A percentile compares a stretch with the other conserved stretches of the same genome.
These are phyloP conservation scores for Stegana nigrithorax DNA, from an alignment of 2,888 invertebrate species.

Conservation along the genomic window DNA sequence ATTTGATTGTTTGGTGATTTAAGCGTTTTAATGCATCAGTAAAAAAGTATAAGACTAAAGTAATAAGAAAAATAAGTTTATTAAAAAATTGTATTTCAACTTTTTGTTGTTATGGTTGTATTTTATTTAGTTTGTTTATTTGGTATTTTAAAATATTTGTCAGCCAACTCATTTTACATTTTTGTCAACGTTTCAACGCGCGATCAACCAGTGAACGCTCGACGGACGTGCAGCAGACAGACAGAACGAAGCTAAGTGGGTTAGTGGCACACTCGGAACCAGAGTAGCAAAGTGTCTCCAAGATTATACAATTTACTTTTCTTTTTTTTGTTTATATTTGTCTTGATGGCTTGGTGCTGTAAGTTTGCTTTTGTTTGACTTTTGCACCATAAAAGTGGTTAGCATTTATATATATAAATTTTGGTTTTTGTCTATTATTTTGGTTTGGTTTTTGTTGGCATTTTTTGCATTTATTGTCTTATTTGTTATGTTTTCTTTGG, in stretches of 20 bases:
- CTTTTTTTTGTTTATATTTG: background rate
- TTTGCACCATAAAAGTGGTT: constrained; percentile 7
- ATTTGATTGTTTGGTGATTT: background rate
- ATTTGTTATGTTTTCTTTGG: constrained; percentile 37
- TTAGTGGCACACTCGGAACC: constrained; percentile 53
- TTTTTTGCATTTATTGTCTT: constrained; percentile 2
- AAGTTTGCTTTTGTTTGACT: constrained; percentile 4
- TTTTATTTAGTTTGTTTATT: too few relatives aligned
- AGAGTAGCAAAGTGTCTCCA: constrained; percentile 19
- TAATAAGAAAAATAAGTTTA: too few relatives aligned
- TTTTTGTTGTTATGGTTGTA: background rate
- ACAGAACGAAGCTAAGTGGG: constrained; percentile 43
- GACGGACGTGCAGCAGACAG: constrained; percentile 10
- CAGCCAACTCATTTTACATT: constrained; percentile 17
- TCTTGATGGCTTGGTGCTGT: background rate
- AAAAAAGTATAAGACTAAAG: background rate
- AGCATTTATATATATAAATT: constrained; percentile 1
- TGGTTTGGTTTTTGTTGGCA: constrained; percentile 1
- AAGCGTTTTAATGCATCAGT: background rate
- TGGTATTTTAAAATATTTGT: background rate
- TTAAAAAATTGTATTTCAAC: background rate
- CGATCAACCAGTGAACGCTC: constrained; percentile 31
- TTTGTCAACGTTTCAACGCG: constrained; percentile 17
- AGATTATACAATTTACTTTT: constrained; percentile 8
- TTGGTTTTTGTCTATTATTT: background rate